A percentile compares a stretch with the other conserved stretches of the same genome.
phyloP scores from a whole-genome alignment of 2,888 invertebrate genomes.

The Tinea pellionella region DNA sequence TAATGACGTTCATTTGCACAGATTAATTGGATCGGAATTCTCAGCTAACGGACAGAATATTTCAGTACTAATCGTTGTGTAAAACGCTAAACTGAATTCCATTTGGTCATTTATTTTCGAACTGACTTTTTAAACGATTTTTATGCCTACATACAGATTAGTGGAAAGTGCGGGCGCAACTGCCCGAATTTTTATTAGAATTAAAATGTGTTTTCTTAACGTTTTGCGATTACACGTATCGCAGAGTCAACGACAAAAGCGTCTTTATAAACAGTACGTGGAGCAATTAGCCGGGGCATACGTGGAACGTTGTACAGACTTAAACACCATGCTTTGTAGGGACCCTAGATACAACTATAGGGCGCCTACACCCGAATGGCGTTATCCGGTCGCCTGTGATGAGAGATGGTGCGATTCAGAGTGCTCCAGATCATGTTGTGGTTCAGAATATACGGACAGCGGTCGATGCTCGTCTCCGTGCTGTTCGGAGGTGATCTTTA shows the following conservation, averaged over 20 bases:
- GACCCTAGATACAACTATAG: constrained; percentile 37
- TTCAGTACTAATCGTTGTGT: background rate
- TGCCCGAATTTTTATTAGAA: constrained; percentile 27
- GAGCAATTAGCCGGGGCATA: constrained; percentile 59
- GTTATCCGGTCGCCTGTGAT: constrained; percentile 41
- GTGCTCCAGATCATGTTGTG: constrained; percentile 39
- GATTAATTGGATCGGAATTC: background rate
- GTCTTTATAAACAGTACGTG: constrained; percentile 62
- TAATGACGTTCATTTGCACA: background rate
- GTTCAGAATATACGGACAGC: constrained; percentile 51
- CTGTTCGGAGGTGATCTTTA: constrained; percentile 65
- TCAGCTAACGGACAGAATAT: background rate
- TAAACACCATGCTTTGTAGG: constrained; percentile 36
- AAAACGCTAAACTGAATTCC: background rate
- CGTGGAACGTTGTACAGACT: constrained; percentile 50
- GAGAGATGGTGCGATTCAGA: constrained; percentile 45
- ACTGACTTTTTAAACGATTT: constrained; percentile 9
- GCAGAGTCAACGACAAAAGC: constrained; percentile 60
- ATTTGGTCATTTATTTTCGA: background rate
- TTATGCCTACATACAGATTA: constrained; percentile 47
- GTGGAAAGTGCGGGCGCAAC: constrained; percentile 32
- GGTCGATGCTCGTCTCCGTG: constrained; percentile 60
- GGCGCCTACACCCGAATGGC: constrained; percentile 44
- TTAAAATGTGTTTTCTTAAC: constrained; percentile 70
- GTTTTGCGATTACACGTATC: constrained; percentile 66